Conservation (phyloP, 2,888 invertebrate genomes). For the Pristionchus exspectatus region DNA sequence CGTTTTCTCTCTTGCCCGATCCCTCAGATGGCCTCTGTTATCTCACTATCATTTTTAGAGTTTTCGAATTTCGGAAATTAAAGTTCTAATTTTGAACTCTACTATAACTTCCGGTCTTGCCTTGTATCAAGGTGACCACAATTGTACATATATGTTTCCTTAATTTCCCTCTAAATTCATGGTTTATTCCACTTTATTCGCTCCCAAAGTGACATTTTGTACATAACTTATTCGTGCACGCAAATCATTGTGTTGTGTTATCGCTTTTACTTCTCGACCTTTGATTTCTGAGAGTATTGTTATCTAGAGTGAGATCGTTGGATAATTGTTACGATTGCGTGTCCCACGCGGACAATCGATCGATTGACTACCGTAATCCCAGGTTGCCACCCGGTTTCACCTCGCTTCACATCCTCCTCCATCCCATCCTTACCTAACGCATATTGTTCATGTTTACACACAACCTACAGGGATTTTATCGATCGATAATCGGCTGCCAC, state of each 20-base stretch:
- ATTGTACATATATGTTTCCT: constrained; percentile 17
- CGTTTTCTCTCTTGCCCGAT: neutral
- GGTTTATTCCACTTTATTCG: neutral
- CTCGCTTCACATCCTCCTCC: neutral
- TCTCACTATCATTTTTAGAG: neutral
- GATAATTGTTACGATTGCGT: neutral
- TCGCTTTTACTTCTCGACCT: neutral
- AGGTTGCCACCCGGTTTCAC: neutral
- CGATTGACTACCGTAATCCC: constrained; percentile 21
- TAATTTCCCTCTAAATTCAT: neutral
- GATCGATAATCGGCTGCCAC: constrained; percentile 11
- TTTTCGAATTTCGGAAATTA: no score
- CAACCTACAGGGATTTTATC: neutral
- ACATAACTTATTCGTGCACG: constrained; percentile 9
- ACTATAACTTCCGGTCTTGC: neutral
- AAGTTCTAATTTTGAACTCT: neutral
- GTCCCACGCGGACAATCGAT: neutral
- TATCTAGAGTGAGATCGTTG: neutral
- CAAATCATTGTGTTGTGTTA: neutral
- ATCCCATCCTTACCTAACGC: neutral
- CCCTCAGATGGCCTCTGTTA: constrained; percentile 12
- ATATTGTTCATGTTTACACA: neutral
- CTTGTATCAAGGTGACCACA: neutral
- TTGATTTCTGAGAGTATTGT: neutral
- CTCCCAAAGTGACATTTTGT: neutral